Percentiles rank a stretch among this genome's conserved stretches.
phyloP scores from a whole-genome alignment of 2,888 invertebrate genomes.

The Dryomyza anilis region DNA sequence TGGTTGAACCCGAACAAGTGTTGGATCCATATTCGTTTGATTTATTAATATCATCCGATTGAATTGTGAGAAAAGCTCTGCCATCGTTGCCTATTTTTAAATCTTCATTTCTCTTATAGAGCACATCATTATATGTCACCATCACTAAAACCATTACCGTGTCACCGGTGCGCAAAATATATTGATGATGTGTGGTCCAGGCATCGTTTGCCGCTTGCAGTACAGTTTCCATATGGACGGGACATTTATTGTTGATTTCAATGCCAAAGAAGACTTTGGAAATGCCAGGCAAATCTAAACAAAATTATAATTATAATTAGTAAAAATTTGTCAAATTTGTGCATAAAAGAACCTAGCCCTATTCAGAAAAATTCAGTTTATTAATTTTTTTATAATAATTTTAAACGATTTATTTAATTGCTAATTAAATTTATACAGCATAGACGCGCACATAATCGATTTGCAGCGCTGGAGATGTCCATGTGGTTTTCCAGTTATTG shows the following conservation, averaged over 20 bases:
- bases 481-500: constrained; percentile 71
- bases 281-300: constrained; percentile 12
- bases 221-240: constrained; percentile 1
- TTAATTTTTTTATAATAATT: no score
- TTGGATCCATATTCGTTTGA: not conserved
- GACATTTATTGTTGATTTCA: constrained; percentile 14
- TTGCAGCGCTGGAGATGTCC: constrained; percentile 64
- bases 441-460: constrained; percentile 58
- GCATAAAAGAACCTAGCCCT: no score
- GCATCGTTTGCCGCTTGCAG: not conserved
- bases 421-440: constrained; percentile 42
- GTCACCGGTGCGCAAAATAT: constrained; percentile 28
- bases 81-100: constrained; percentile 17
- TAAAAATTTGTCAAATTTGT: not conserved
- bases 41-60: not conserved
- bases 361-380: no score
- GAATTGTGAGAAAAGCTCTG: no score
- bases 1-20: not conserved
- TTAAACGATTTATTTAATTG: no score
- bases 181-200: not conserved
- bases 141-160: constrained; percentile 44
- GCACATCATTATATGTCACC: constrained; percentile 43
- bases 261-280: constrained; percentile 5
- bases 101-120: constrained; percentile 34
- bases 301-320: not conserved